A percentile compares a stretch with the other conserved stretches of the same genome.
Conservation (phyloP, 2,797 vertebrate genomes). For the Eutrigla gurnardus region DNA sequence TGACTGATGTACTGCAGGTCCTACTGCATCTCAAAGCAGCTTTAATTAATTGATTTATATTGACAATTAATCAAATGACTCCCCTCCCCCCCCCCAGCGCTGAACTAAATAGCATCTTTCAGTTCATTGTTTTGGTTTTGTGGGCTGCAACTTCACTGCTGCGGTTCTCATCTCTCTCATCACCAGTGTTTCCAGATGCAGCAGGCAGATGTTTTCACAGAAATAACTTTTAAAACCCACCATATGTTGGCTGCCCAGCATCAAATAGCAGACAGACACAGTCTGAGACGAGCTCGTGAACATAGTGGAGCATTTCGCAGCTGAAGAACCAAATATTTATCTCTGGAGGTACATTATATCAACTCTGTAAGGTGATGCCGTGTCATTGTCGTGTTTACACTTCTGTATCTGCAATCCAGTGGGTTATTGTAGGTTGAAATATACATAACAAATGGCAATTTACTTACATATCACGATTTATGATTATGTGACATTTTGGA, state of each 20-base stretch:
- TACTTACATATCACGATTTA: not conserved
- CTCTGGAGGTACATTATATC: not conserved
- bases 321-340: not conserved
- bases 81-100: not conserved
- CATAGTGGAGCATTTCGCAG: conserved; percentile 1
- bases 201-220: conserved; percentile 4
- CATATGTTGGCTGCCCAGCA: not conserved
- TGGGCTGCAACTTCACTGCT: not conserved
- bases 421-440: no score
- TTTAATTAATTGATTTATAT: not conserved
- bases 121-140: conserved; percentile 17
- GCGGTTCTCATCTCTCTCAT: not conserved
- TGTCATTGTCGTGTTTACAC: not conserved
- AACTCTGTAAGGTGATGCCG: not conserved
- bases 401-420: not conserved
- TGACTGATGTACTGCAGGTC: not conserved
- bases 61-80: not conserved
- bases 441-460: not conserved
- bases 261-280: not conserved
- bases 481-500: not conserved
- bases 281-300: not conserved
- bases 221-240: not conserved
- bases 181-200: conserved; percentile 34
- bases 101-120: not conserved
- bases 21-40: not conserved